A percentile compares a stretch with the other conserved stretches of the same genome.
phyloP scores from a whole-genome alignment of 2,113 vertebrate species.

The Zonotrichia leucophrys region DNA sequence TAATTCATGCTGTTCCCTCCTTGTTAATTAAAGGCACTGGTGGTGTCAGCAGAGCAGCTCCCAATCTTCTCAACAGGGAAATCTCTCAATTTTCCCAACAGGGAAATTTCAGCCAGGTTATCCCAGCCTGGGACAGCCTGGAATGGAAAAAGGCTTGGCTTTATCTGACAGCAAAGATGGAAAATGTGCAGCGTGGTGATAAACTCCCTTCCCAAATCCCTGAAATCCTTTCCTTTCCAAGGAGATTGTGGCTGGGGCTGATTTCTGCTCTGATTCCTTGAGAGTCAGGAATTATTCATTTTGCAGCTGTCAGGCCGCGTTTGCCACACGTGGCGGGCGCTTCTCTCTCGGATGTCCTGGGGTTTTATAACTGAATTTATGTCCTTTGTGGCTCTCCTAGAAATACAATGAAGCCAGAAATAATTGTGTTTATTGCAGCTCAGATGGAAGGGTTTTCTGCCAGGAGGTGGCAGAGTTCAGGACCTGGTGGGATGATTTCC shows the following conservation, averaged over 20 bases:
- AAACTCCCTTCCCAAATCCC: not conserved
- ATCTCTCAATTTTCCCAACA: too few species aligned
- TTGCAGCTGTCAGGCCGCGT: constrained; percentile 28
- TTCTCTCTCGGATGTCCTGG: not conserved
- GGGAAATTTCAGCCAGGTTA: not conserved
- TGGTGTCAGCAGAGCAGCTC: not conserved
- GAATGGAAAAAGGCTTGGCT: not conserved
- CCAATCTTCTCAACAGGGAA: too few species aligned
- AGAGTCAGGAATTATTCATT: constrained; percentile 39
- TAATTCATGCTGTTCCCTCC: not conserved
- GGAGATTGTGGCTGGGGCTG: not conserved
- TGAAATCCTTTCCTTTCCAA: not conserved
- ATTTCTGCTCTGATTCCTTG: constrained; percentile 48
- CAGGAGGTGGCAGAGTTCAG: not conserved
- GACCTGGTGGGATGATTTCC: not conserved
- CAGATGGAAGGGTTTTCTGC: not conserved
- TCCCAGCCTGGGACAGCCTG: not conserved
- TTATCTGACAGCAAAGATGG: not conserved
- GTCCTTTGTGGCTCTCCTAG: not conserved
- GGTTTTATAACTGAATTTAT: constrained; percentile 27
- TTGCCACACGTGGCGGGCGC: not conserved
- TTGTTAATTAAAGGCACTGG: not conserved
- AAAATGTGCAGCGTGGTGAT: not conserved
- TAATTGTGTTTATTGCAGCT: not conserved
- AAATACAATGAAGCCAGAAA: not conserved